phyloP scores from a whole-genome alignment of 2,888 invertebrate genomes.

The Xestoiulus laeticollis region DNA sequence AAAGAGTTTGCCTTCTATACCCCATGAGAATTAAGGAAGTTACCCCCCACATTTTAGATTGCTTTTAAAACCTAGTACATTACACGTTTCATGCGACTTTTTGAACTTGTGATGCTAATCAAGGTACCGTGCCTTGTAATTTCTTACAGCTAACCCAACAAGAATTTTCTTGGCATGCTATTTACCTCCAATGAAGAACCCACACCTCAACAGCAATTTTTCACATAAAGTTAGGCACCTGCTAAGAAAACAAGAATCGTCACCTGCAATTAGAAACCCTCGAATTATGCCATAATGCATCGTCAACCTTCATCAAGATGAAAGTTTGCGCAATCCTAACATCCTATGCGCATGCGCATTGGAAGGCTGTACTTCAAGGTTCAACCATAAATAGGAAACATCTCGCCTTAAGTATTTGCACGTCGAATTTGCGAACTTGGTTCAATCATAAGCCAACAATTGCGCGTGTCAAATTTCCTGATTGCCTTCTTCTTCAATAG shows the following conservation, averaged over 20 bases:
- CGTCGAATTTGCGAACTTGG: conserved; percentile 8
- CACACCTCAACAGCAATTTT: not conserved
- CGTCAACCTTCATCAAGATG: not conserved
- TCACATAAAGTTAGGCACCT: not conserved
- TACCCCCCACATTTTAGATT: not conserved
- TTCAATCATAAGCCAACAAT: not conserved
- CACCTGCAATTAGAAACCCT: not conserved
- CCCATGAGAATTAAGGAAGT: not conserved
- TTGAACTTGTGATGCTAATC: not conserved
- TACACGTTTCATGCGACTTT: conserved; percentile 21
- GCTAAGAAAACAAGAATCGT: not conserved
- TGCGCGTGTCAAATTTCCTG: conserved; percentile 1
- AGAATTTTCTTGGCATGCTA: not conserved
- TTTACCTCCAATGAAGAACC: not conserved
- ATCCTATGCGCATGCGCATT: not conserved
- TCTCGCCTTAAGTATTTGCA: conserved; percentile 22
- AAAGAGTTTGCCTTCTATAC: not conserved
- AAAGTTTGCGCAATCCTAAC: not conserved
- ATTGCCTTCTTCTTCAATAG: conserved; percentile 27
- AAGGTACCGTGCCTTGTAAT: not conserved
- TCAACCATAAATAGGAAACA: conserved; percentile 11
- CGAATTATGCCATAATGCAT: not conserved
- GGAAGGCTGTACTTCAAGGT: not conserved
- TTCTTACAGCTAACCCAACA: not conserved
- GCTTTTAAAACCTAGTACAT: not conserved